phyloP scores from a whole-genome alignment of 2,888 invertebrate genomes.

The Chirona hameri region DNA sequence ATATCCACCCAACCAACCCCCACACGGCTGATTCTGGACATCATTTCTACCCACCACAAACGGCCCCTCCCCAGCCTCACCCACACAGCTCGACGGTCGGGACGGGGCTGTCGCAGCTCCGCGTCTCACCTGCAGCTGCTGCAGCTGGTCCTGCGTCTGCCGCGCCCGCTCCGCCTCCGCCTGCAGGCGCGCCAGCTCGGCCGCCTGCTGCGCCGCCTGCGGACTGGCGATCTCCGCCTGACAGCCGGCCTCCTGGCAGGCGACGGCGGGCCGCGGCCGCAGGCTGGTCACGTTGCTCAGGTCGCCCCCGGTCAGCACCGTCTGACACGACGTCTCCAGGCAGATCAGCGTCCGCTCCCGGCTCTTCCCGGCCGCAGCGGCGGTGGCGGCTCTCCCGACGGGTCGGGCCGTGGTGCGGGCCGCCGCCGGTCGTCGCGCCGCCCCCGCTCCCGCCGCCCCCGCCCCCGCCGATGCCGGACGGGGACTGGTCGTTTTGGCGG shows the following conservation, averaged over 20 bases:
- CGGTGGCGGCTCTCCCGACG: conserved; percentile 51
- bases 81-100: no score
- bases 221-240: conserved; percentile 36
- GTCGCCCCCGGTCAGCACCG: conserved; percentile 67
- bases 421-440: conserved; percentile 31
- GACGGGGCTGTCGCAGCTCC: not conserved
- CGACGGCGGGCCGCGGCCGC: conserved; percentile 31
- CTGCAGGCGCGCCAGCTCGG: conserved; percentile 36
- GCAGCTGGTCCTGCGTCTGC: not conserved
- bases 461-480: conserved; percentile 41
- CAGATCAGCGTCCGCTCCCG: conserved; percentile 65
- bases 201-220: conserved; percentile 33
- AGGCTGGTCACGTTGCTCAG: conserved; percentile 64
- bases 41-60: no score
- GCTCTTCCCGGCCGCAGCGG: conserved; percentile 51
- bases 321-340: conserved; percentile 74
- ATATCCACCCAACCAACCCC: no score
- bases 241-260: conserved; percentile 4
- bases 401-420: conserved; percentile 34
- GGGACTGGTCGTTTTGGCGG: conserved; percentile 44
- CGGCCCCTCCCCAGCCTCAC: no score
- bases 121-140: not conserved
- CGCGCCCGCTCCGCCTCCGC: conserved; percentile 52
- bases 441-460: conserved; percentile 48
- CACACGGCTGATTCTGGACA: no score